These are phyloP conservation scores for Drosophila fulvimacula DNA, from an alignment of 2,888 invertebrate genomes.

Conservation along the genomic window DNA sequence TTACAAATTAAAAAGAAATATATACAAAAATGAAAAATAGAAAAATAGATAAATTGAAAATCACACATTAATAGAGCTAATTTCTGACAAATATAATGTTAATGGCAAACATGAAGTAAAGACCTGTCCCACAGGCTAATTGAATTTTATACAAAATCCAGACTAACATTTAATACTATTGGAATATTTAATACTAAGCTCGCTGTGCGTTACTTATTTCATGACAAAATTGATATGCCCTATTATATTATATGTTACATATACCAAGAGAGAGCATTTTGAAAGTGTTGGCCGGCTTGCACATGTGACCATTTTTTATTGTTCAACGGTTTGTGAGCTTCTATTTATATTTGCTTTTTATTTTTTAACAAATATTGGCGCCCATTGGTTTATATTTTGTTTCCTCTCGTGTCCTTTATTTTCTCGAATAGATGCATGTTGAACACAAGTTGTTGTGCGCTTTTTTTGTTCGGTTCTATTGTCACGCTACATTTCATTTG, in stretches of 20 bases:
- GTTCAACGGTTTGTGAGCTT: constrained; percentile 57
- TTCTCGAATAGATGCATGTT: constrained; percentile 20
- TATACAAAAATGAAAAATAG: neutral
- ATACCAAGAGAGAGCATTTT: constrained; percentile 7
- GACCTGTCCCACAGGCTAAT: too few relatives aligned
- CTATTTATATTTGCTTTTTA: constrained; percentile 59
- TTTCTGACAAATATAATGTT: neutral
- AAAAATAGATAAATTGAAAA: neutral
- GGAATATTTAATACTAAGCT: neutral
- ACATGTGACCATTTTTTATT: constrained; percentile 79
- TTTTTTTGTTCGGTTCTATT: constrained; percentile 37
- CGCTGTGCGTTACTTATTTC: neutral
- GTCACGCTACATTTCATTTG: constrained; percentile 75
- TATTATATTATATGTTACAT: neutral
- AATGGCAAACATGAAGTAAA: too few relatives aligned
- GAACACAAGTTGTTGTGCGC: constrained; percentile 50
- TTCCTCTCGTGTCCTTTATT: constrained; percentile 20
- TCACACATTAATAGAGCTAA: neutral
- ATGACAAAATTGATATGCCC: neutral
- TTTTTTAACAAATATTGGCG: constrained; percentile 67
- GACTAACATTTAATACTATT: neutral
- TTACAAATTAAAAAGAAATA: too few relatives aligned
- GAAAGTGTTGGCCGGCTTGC: constrained; percentile 52
- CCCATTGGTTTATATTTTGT: constrained; percentile 44
- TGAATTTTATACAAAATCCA: too few relatives aligned